Percentiles rank a stretch among this genome's conserved stretches.
These are phyloP conservation scores for Pollenia labialis DNA, from an alignment of 2,888 invertebrate genomes.

Conservation along the genomic window DNA sequence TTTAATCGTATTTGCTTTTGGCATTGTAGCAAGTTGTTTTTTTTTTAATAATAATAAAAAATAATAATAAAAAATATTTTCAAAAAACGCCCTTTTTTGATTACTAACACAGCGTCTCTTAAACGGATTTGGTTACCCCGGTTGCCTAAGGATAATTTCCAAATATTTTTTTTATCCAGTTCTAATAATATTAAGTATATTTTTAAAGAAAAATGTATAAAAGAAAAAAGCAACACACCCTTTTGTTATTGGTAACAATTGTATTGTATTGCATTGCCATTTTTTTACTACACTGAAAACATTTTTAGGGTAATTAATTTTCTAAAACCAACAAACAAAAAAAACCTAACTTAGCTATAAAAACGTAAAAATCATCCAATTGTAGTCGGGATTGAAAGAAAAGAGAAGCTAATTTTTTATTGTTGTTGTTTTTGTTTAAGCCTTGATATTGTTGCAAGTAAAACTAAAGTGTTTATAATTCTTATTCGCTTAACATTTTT, in stretches of 20 bases:
- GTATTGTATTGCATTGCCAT: neutral
- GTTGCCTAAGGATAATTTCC: constrained; percentile 78
- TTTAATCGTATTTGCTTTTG: constrained; percentile 46
- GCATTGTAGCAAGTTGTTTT: constrained; percentile 30
- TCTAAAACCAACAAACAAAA: too few relatives aligned
- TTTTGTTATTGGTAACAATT: constrained; percentile 42
- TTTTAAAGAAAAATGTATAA: constrained; percentile 8
- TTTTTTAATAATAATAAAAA: constrained; percentile 21
- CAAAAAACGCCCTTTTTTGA: constrained; percentile 13
- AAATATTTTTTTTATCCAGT: constrained; percentile 9
- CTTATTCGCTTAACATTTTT: too few relatives aligned
- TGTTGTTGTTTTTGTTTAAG: too few relatives aligned
- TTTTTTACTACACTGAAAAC: neutral
- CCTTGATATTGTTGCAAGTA: too few relatives aligned
- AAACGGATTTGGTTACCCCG: constrained; percentile 82
- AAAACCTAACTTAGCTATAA: too few relatives aligned
- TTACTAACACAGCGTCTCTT: constrained; percentile 73
- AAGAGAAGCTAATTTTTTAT: too few relatives aligned
- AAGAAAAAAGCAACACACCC: constrained; percentile 27
- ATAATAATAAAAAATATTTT: neutral
- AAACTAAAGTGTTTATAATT: too few relatives aligned
- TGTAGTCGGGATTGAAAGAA: too few relatives aligned
- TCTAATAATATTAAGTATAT: constrained; percentile 39
- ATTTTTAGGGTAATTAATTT: too few relatives aligned
- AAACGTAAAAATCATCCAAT: too few relatives aligned